Conservation (phyloP, 2,888 invertebrate species). For the Epinotia demarniana region DNA sequence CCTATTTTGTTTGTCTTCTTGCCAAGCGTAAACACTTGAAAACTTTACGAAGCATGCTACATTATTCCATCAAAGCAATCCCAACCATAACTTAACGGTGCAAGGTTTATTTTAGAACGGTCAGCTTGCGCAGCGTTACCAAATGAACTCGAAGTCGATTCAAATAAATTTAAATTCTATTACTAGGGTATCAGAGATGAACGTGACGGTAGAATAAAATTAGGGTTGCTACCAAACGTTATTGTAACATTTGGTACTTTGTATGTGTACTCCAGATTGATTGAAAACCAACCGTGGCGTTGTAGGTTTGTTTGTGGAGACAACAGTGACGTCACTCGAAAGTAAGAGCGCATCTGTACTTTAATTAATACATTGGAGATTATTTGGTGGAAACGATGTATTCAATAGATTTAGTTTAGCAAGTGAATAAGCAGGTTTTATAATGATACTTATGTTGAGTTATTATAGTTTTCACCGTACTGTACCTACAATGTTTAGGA, state of each 20-base stretch:
- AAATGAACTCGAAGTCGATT: constrained; percentile 23
- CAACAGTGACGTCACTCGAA: constrained; percentile 72
- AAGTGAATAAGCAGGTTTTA: constrained; percentile 24
- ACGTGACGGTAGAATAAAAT: not conserved
- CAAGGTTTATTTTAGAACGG: constrained; percentile 16
- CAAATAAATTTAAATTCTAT: constrained; percentile 8
- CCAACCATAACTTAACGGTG: not conserved
- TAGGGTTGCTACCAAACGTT: constrained; percentile 46
- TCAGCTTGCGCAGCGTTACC: constrained; percentile 1
- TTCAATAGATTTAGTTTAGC: not conserved
- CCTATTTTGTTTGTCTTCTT: constrained; percentile 57
- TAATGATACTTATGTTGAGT: not conserved
- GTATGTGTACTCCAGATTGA: constrained; percentile 70
- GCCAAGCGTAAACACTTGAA: constrained; percentile 59
- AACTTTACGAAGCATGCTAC: constrained; percentile 37
- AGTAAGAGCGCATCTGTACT: constrained; percentile 72
- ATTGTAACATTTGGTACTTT: constrained; percentile 73
- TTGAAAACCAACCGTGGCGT: constrained; percentile 77
- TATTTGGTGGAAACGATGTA: constrained; percentile 7
- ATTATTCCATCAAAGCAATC: constrained; percentile 36
- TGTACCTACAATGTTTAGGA: too few species aligned
- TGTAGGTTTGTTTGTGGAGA: constrained; percentile 75
- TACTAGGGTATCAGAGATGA: not conserved
- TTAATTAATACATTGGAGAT: constrained; percentile 33
- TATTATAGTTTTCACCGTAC: too few species aligned